phyloP scores from a whole-genome alignment of 2,888 invertebrate species.

The Acanthosepion pharaonis region DNA sequence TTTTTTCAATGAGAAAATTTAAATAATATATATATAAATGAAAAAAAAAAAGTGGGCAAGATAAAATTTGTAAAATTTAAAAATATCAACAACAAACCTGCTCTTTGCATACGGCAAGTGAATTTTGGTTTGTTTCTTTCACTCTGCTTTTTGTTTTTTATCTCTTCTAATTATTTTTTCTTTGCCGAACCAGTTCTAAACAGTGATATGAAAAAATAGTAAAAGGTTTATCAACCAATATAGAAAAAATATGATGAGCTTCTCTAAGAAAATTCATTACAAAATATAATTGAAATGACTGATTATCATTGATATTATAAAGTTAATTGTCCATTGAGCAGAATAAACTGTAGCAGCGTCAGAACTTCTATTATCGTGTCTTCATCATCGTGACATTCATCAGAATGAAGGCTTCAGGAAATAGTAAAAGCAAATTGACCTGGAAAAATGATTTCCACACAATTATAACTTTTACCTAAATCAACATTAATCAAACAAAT shows the following conservation, averaged over 20 bases:
- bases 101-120: background rate
- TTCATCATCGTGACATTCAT: background rate
- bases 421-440: background rate
- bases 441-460: background rate
- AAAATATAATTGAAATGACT: conserved; percentile 33
- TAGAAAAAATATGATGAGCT: conserved; percentile 33
- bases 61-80: background rate
- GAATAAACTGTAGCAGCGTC: conserved; percentile 8
- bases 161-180: background rate
- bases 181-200: conserved; percentile 33
- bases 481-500: background rate
- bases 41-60: background rate
- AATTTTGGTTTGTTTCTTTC: background rate
- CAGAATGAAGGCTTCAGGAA: background rate
- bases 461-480: background rate
- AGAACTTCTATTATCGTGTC: conserved; percentile 10
- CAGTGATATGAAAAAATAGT: conserved; percentile 21
- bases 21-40: background rate
- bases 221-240: background rate
- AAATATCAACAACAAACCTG: conserved; percentile 33
- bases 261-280: conserved; percentile 33
- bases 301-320: conserved; percentile 1
- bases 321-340: conserved; percentile 14
- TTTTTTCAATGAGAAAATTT: background rate
- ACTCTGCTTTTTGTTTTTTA: background rate